These are phyloP conservation scores for Sycophaga agraensis DNA, from an alignment of 1,140 invertebrate species.

Conservation along the genomic window DNA sequence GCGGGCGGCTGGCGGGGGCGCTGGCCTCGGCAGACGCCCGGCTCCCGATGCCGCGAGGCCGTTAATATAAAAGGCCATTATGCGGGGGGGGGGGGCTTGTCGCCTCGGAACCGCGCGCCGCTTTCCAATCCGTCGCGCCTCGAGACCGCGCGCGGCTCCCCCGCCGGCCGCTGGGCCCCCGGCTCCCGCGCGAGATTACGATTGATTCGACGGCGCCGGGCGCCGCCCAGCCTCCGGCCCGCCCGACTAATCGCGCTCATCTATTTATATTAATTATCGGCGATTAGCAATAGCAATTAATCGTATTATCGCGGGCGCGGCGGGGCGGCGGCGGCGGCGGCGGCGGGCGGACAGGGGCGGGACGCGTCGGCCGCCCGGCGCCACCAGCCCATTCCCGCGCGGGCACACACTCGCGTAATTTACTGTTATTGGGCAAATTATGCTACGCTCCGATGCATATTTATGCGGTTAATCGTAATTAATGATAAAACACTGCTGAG, in stretches of 20 bases:
- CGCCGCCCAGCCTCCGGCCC: background rate
- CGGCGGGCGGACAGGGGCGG: background rate
- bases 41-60: conserved; percentile 42
- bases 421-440: conserved; percentile 60
- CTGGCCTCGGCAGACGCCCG: conserved; percentile 30
- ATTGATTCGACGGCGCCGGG: no score
- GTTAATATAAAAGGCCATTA: conserved; percentile 49
- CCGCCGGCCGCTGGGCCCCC: background rate
- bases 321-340: background rate
- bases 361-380: background rate
- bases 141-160: background rate
- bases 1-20: conserved; percentile 6
- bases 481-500: conserved; percentile 55
- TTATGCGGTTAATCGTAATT: conserved; percentile 60
- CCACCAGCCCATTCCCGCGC: no score
- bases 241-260: conserved; percentile 52
- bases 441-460: conserved; percentile 58
- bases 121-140: background rate
- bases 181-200: no score
- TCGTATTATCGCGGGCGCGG: conserved; percentile 51
- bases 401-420: conserved; percentile 56
- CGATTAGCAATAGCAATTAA: conserved; percentile 60
- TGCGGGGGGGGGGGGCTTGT: background rate
- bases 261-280: conserved; percentile 61
- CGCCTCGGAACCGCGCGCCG: background rate